Evolutionary conservation across 2,797 vertebrate species (phyloP).

Genomic region (Gila robusta): DNA sequence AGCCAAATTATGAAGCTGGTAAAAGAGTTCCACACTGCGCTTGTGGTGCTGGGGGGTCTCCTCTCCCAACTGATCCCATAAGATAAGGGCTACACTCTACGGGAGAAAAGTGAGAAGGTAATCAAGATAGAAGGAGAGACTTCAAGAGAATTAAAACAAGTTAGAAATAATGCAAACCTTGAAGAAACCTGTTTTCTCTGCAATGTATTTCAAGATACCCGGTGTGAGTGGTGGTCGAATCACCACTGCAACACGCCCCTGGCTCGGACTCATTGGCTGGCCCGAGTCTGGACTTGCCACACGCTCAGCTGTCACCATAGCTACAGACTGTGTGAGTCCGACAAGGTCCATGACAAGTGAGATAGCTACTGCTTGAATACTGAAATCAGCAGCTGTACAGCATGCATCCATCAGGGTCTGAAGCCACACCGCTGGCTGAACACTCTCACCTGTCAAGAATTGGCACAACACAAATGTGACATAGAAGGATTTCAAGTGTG

Average conservation of each 20-base stretch:
- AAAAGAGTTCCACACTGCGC: conserved; percentile 97
- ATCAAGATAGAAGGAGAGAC: neutral
- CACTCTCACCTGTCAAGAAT: conserved; percentile 82
- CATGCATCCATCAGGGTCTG: conserved; percentile 95
- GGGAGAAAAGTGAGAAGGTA: conserved; percentile 1
- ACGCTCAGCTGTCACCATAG: conserved; percentile 91
- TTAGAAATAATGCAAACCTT: conserved; percentile 82
- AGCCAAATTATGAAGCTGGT: conserved; percentile 97
- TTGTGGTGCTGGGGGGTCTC: conserved; percentile 95
- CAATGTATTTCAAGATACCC: conserved; percentile 93
- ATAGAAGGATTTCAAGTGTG: neutral
- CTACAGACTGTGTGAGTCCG: conserved; percentile 93
- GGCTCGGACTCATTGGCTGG: conserved; percentile 93
- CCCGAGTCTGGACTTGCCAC: conserved; percentile 80
- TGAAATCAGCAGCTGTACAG: conserved; percentile 88
- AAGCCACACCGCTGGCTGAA: conserved; percentile 89
- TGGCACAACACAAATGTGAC: neutral
- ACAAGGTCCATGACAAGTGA: conserved; percentile 97
- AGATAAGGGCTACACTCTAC: conserved; percentile 90
- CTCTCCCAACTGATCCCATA: conserved; percentile 95
- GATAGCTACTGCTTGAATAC: conserved; percentile 89
- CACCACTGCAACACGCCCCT: conserved; percentile 95
- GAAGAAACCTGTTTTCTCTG: conserved; percentile 95
- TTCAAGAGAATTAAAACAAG: neutral
- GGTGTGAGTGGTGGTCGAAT: conserved; percentile 96